Conservation (phyloP, 2,888 invertebrate species). For the Synergus laeviventris region DNA sequence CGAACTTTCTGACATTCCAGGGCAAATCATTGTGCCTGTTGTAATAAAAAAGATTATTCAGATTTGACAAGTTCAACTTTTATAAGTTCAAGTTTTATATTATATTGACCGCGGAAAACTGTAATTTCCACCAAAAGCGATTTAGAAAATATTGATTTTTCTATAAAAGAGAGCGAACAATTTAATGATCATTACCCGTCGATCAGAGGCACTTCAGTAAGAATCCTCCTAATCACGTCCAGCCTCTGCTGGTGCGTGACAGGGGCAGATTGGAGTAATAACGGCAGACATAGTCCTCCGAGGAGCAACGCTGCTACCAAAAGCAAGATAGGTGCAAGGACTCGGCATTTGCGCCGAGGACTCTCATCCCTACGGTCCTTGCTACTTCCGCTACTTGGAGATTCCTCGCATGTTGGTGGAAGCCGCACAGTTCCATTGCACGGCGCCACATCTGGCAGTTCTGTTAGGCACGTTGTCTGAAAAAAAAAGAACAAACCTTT, state of each 20-base stretch:
- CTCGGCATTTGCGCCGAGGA: slow-evolving; percentile 71
- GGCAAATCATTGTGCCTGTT: slow-evolving; percentile 88
- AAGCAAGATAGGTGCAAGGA: slow-evolving; percentile 71
- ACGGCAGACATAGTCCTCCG: slow-evolving; percentile 74
- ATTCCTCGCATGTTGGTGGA: slow-evolving; percentile 73
- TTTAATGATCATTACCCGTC: slow-evolving; percentile 81
- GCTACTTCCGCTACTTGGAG: slow-evolving; percentile 74
- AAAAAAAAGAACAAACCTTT: slow-evolving; percentile 42
- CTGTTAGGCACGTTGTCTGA: slow-evolving; percentile 77
- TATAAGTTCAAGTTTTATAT: no score
- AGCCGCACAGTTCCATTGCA: slow-evolving; percentile 73
- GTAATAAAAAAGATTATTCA: neutral
- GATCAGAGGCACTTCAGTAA: slow-evolving; percentile 84
- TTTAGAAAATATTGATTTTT: no score
- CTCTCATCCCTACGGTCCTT: slow-evolving; percentile 70
- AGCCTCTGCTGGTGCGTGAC: slow-evolving; percentile 81
- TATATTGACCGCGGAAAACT: no score
- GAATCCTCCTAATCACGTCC: slow-evolving; percentile 81
- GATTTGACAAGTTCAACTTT: no score
- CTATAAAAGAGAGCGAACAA: no score
- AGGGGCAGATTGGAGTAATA: slow-evolving; percentile 74
- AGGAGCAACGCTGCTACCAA: slow-evolving; percentile 70
- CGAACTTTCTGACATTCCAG: slow-evolving; percentile 93
- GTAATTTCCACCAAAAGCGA: no score
- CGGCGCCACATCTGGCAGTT: slow-evolving; percentile 76